Evolutionary conservation across 1,140 invertebrate species (phyloP).

Genomic region (Pissodes strobi): DNA sequence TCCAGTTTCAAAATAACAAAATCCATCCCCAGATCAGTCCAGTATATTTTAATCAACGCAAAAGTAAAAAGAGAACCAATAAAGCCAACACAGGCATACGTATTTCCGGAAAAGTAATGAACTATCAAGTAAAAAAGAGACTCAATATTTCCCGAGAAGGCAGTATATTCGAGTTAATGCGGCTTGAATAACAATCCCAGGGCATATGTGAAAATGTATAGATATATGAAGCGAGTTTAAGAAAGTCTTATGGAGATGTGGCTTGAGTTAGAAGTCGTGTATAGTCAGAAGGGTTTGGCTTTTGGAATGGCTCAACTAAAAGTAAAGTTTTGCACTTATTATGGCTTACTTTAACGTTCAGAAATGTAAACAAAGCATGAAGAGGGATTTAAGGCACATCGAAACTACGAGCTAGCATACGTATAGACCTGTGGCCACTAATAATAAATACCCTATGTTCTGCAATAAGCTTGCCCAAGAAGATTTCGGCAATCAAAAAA

Average conservation of each 20-base stretch:
- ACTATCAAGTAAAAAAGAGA: slow-evolving; percentile 25
- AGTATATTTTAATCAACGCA: slow-evolving; percentile 27
- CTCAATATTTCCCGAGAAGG: slow-evolving; percentile 16
- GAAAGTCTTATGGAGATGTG: slow-evolving; percentile 4
- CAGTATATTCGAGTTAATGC: slow-evolving; percentile 27
- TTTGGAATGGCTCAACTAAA: not conserved
- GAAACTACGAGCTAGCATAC: no score
- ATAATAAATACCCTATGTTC: no score
- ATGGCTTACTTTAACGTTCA: slow-evolving; percentile 2
- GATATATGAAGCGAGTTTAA: slow-evolving; percentile 21
- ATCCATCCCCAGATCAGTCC: slow-evolving; percentile 26
- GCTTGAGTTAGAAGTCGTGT: slow-evolving; percentile 9
- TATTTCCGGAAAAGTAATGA: slow-evolving; percentile 33
- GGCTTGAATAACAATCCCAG: slow-evolving; percentile 28
- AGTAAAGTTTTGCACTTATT: not conserved
- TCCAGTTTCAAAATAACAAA: slow-evolving; percentile 29
- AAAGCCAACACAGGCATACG: slow-evolving; percentile 27
- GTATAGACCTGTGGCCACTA: no score
- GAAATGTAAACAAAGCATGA: slow-evolving; percentile 2
- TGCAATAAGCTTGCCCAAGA: no score
- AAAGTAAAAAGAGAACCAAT: slow-evolving; percentile 30
- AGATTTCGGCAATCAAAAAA: no score
- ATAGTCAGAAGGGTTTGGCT: not conserved
- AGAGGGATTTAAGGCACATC: not conserved
- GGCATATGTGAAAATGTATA: slow-evolving; percentile 21